Conservation (phyloP, 2,888 invertebrate species). For the Aelia acuminata region DNA sequence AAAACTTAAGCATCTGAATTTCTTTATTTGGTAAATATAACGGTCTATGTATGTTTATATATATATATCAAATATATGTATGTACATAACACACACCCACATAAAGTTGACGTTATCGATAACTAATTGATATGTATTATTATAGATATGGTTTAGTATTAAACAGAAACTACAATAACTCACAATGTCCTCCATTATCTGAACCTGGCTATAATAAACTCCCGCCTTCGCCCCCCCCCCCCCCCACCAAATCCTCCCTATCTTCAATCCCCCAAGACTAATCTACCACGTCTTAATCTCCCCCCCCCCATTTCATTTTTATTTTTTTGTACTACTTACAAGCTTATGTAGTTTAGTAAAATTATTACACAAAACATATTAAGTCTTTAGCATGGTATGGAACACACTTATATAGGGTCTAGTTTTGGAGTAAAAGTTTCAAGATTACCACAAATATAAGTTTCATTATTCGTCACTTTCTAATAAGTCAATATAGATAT, state of each 20-base stretch:
- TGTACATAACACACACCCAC: too few species aligned
- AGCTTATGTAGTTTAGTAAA: too few species aligned
- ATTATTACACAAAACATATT: not conserved
- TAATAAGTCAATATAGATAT: not conserved
- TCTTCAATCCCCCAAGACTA: not conserved
- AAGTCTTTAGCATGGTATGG: too few species aligned
- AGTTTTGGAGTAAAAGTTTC: too few species aligned
- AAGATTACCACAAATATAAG: too few species aligned
- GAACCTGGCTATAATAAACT: not conserved
- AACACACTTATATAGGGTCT: too few species aligned
- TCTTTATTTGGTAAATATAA: too few species aligned
- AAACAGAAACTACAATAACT: not conserved
- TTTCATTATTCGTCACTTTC: too few species aligned
- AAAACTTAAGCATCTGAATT: too few species aligned
- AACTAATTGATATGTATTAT: not conserved
- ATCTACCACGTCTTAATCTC: constrained; percentile 16
- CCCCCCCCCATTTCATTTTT: not conserved
- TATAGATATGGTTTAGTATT: not conserved
- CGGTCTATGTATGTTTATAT: too few species aligned
- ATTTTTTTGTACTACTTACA: not conserved
- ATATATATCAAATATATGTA: too few species aligned
- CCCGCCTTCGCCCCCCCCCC: not conserved
- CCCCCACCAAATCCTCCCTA: not conserved
- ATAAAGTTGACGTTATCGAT: too few species aligned
- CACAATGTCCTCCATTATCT: not conserved